phyloP scores from a whole-genome alignment of 1,140 invertebrate species.

The Zeugodacus cucurbitae region DNA sequence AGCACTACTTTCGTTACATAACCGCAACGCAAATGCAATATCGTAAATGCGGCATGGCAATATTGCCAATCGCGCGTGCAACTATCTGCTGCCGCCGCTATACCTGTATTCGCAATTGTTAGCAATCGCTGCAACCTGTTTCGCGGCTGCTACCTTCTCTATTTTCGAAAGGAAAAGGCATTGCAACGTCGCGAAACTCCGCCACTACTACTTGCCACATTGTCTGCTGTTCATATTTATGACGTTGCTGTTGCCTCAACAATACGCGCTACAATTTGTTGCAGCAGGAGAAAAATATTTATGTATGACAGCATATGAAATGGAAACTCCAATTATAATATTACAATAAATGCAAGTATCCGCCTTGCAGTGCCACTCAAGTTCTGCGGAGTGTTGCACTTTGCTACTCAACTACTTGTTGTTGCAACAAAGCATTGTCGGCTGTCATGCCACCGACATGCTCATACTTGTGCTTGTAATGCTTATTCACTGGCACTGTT shows the following conservation, averaged over 20 bases:
- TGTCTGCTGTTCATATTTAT: too few relatives aligned
- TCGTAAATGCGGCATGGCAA: background rate
- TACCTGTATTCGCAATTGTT: background rate
- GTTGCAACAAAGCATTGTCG: background rate
- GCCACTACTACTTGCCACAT: background rate
- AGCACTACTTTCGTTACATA: slow-evolving; percentile 19
- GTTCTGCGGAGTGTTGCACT: background rate
- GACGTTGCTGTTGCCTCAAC: background rate
- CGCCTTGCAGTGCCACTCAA: background rate
- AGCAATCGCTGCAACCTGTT: background rate
- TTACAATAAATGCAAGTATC: background rate
- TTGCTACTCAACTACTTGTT: background rate
- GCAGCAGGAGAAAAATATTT: background rate
- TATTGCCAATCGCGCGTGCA: background rate
- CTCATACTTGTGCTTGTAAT: background rate
- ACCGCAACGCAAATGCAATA: background rate
- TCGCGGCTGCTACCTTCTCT: background rate
- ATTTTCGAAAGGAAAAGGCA: slow-evolving; percentile 28
- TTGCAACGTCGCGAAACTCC: background rate
- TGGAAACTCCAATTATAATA: background rate
- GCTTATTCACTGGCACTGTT: background rate
- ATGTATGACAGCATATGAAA: background rate
- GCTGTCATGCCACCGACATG: background rate
- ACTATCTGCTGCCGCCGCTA: background rate
- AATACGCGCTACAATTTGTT: background rate